phyloP scores from a whole-genome alignment of 2,888 invertebrate genomes.

The Orthosia gracilis region DNA sequence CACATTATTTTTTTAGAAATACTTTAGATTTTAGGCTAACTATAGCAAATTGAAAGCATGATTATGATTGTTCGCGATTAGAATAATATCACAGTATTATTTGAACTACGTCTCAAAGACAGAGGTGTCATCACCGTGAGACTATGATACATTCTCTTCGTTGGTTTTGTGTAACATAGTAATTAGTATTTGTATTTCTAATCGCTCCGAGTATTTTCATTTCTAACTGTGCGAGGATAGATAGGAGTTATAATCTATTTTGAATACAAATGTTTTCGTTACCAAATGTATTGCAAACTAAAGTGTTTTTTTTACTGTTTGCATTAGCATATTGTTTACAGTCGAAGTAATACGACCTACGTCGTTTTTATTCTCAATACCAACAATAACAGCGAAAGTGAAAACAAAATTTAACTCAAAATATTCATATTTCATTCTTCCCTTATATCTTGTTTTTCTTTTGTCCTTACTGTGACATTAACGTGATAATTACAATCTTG shows the following conservation, averaged over 20 bases:
- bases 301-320: slow-evolving; percentile 12
- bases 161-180: background rate
- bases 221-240: background rate
- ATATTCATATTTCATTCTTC: slow-evolving; percentile 21
- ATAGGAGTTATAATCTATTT: background rate
- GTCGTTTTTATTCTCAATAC: slow-evolving; percentile 8
- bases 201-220: background rate
- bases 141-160: background rate
- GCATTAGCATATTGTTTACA: slow-evolving; percentile 31
- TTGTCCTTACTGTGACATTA: slow-evolving; percentile 13
- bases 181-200: background rate
- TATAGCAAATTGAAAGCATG: background rate
- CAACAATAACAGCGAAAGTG: background rate
- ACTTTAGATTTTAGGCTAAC: background rate
- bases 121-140: background rate
- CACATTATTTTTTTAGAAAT: background rate
- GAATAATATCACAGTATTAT: background rate
- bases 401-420: slow-evolving; percentile 6
- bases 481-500: slow-evolving; percentile 27
- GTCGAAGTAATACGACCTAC: background rate
- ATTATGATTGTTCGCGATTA: background rate
- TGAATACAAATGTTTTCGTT: background rate
- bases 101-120: background rate
- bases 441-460: slow-evolving; percentile 14
- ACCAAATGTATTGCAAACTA: background rate